A percentile compares a stretch with the other conserved stretches of the same genome.
These are phyloP conservation scores for Carlito syrichta DNA, from an alignment of 2,113 vertebrate genomes.

Conservation along the genomic window DNA sequence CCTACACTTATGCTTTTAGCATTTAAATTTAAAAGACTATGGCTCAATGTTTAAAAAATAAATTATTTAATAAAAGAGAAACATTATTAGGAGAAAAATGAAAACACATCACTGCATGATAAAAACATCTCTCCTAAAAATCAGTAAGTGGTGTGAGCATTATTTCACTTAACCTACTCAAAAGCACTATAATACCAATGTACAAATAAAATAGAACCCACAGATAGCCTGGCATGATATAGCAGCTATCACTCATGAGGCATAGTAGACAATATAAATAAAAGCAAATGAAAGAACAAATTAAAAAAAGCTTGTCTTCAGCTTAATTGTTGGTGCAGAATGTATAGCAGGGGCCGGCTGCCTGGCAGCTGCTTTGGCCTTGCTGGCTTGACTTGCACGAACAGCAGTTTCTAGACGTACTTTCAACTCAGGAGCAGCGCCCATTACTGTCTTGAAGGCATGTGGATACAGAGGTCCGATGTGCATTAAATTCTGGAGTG, in stretches of 20 bases:
- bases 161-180: conserved; percentile 65
- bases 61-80: conserved; percentile 67
- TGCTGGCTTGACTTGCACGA: conserved; percentile 95
- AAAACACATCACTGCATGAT: conserved; percentile 77
- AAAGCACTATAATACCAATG: conserved; percentile 65
- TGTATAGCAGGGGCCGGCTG: conserved; percentile 90
- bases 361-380: conserved; percentile 91
- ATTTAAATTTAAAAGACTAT: conserved; percentile 47
- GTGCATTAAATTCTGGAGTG: conserved; percentile 96
- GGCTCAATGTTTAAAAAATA: conserved; percentile 73
- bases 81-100: conserved; percentile 56
- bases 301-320: conserved; percentile 98
- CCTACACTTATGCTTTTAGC: conserved; percentile 11
- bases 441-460: conserved; percentile 98
- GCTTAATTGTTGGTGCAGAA: conserved; percentile 96
- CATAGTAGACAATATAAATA: conserved; percentile 71
- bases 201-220: conserved; percentile 73
- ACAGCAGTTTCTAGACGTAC: conserved; percentile 94
- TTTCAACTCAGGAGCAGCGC: conserved; percentile 96
- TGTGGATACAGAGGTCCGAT: conserved; percentile 97
- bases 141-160: conserved; percentile 67
- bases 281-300: conserved; percentile 41
- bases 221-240: conserved; percentile 59
- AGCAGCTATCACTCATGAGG: conserved; percentile 57
- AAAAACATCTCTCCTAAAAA: conserved; percentile 74